Conservation (phyloP, 1,140 invertebrate genomes). For the Elysia chlorotica region DNA sequence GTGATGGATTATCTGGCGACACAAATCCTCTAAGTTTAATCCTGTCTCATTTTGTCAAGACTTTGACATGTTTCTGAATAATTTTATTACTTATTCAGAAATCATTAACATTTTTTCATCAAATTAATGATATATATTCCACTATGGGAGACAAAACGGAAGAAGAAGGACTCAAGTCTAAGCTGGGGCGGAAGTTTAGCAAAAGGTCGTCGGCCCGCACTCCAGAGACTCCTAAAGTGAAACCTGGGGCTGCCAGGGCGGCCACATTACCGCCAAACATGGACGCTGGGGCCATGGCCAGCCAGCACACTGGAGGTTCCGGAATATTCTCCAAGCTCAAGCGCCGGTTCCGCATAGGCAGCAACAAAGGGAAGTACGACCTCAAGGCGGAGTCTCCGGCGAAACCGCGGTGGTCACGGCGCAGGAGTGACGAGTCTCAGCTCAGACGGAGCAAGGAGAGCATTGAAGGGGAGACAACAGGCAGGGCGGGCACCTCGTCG, state of each 20-base stretch:
- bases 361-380: conserved; percentile 23
- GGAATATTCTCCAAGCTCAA: conserved; percentile 21
- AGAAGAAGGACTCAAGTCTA: too few species aligned
- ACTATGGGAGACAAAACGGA: too few species aligned
- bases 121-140: too few species aligned
- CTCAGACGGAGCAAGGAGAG: neutral
- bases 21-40: too few species aligned
- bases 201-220: too few species aligned
- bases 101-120: too few species aligned
- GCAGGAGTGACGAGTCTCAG: conserved; percentile 17
- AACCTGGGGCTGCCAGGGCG: neutral
- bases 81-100: too few species aligned
- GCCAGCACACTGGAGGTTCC: conserved; percentile 7
- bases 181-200: too few species aligned
- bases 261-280: conserved; percentile 4
- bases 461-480: neutral
- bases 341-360: conserved; percentile 11
- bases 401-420: neutral
- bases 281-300: neutral
- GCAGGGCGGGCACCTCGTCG: neutral
- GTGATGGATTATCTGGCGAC: too few species aligned
- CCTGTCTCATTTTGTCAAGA: too few species aligned
- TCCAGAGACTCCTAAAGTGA: too few species aligned
- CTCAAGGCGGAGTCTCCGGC: conserved; percentile 8
- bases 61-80: too few species aligned